These are phyloP conservation scores for Pterocles burchelli DNA, from an alignment of 2,113 vertebrate species.

Conservation along the genomic window DNA sequence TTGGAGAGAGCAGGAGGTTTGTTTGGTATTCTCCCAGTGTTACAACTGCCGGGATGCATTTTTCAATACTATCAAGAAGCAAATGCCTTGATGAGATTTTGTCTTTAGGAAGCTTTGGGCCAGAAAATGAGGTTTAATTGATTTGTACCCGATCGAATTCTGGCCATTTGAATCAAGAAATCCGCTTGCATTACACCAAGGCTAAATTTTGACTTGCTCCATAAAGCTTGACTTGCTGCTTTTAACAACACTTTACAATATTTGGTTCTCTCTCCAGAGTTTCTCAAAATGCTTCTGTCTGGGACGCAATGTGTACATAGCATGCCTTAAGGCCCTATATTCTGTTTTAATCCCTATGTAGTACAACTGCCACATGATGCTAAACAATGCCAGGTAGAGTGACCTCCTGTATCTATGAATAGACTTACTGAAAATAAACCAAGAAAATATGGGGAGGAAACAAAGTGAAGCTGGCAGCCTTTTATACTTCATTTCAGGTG, in stretches of 20 bases:
- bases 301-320: no score
- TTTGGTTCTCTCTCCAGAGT: neutral
- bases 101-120: neutral
- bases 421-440: neutral
- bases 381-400: neutral
- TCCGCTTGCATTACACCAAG: neutral
- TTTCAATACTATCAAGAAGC: neutral
- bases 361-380: neutral
- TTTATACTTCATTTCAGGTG: neutral
- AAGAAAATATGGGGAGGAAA: neutral
- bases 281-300: neutral
- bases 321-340: neutral
- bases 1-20: neutral
- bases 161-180: neutral
- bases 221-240: neutral
- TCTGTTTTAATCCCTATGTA: neutral
- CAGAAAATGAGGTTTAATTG: neutral
- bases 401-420: neutral
- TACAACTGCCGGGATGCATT: neutral
- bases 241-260: neutral
- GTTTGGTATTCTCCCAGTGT: neutral
- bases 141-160: neutral
- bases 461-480: neutral
- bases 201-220: neutral
- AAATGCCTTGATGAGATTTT: neutral